Conservation (phyloP, 2,888 invertebrate species). For the Chrysodeixis includens region DNA sequence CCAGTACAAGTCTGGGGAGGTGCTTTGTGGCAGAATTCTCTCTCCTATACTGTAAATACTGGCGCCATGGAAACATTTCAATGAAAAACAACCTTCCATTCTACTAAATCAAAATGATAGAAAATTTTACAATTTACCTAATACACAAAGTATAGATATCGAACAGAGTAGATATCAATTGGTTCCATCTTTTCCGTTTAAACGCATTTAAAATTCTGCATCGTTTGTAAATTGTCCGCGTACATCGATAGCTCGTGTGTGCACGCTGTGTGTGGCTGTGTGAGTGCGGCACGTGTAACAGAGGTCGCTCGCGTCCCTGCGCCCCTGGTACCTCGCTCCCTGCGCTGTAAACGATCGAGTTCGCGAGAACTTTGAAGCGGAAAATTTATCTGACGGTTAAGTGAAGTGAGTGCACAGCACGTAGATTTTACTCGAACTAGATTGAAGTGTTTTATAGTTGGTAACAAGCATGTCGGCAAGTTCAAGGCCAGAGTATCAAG, state of each 20-base stretch:
- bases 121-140: not conserved
- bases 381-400: slow-evolving; percentile 78
- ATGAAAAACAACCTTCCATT: slow-evolving; percentile 60
- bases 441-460: slow-evolving; percentile 33
- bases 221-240: slow-evolving; percentile 72
- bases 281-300: slow-evolving; percentile 79
- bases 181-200: slow-evolving; percentile 78
- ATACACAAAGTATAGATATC: not conserved
- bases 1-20: slow-evolving; percentile 73
- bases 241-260: slow-evolving; percentile 62
- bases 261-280: slow-evolving; percentile 67
- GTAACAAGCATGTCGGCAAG: not conserved
- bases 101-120: slow-evolving; percentile 14
- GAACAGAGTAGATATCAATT: slow-evolving; percentile 69
- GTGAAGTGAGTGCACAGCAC: slow-evolving; percentile 65
- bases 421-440: slow-evolving; percentile 32
- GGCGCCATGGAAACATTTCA: slow-evolving; percentile 61
- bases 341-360: slow-evolving; percentile 81
- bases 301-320: slow-evolving; percentile 64
- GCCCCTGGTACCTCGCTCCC: slow-evolving; percentile 73
- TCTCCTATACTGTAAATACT: slow-evolving; percentile 67
- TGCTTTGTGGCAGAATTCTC: slow-evolving; percentile 67
- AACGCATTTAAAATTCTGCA: slow-evolving; percentile 81
- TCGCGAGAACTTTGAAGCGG: slow-evolving; percentile 78
- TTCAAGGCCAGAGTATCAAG: not conserved